phyloP scores from a whole-genome alignment of 2,888 invertebrate species.

The Globia sparganii region DNA sequence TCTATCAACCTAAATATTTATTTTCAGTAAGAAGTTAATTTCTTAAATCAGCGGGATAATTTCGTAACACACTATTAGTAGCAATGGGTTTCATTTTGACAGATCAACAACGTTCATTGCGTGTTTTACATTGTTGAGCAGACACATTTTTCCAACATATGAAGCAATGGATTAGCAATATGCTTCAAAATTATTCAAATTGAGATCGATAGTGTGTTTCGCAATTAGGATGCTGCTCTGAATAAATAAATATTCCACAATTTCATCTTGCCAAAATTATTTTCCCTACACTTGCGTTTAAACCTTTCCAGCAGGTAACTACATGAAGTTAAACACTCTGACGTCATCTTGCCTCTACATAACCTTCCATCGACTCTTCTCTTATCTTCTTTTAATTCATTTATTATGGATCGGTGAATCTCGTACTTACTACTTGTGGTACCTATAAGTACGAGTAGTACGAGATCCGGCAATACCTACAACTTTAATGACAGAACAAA shows the following conservation, averaged over 20 bases:
- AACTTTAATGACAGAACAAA: background rate
- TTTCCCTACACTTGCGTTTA: background rate
- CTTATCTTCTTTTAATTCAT: background rate
- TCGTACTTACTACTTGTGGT: background rate
- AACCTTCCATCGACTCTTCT: background rate
- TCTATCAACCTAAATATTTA: constrained; percentile 29
- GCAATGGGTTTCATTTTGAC: too few relatives aligned
- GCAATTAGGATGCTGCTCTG: too few relatives aligned
- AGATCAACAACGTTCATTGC: too few relatives aligned
- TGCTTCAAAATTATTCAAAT: too few relatives aligned
- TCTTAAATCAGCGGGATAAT: too few relatives aligned
- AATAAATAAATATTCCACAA: background rate
- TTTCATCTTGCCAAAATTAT: background rate
- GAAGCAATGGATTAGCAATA: too few relatives aligned
- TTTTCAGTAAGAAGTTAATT: background rate
- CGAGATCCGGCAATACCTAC: background rate
- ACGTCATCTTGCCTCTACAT: background rate
- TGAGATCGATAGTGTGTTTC: too few relatives aligned
- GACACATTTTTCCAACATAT: too few relatives aligned
- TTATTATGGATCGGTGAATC: background rate
- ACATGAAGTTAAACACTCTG: background rate
- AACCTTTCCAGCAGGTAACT: background rate
- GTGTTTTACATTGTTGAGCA: too few relatives aligned
- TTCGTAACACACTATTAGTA: too few relatives aligned
- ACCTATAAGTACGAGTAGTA: too few relatives aligned